Evolutionary conservation across 2,113 vertebrate species (phyloP), one percentile per base, ranked within the genome.

Genomic region (Pangasianodon gigas): DNA sequence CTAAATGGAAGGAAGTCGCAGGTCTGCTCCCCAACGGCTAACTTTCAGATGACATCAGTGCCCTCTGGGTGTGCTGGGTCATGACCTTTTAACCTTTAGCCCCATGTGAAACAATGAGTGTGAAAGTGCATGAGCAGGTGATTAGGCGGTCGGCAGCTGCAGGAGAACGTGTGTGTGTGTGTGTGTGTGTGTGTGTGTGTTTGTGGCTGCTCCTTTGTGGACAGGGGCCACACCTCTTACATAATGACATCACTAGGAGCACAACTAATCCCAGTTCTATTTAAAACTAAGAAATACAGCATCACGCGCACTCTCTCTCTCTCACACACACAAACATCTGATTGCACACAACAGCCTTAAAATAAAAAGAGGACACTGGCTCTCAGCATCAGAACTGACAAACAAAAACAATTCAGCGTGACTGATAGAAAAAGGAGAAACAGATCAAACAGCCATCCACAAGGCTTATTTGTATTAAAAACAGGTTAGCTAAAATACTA

Each of bases 201-300:
- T 52, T 65, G 90, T 82, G 48, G 52, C 67, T 56, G 84, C 83
- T 84, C 7, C 48, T 46, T 87, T 87, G 19, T 80, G 7, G 6
- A 8, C 19, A 24, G 46, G 54, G 82, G 79, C 85, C 74, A 80
- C 46, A 48, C 74, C 54, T 62, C 84, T 85, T 46, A 87, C 69
- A 58, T 24, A 8, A 95, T 93, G 92, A 94, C 89, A 90, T 94
- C 93, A 94, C 80, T 85, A 89, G 83, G 84, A 87, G 90, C 91
- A 77, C n/a, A 0, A 91, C 88, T 87, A 77, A 89, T 74, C 86
- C 81, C 88, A 91, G 86, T 46, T 58, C 87, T 89, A 90, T 92
- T 93, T 92, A 91, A 91, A 93, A 91, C 24, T 74, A 85, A 65
- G 26, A 37, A 77, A 79, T 11, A 29, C 51, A 26, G 1, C 69